Evolutionary conservation across 2,113 vertebrate species (phyloP).

Genomic region (Morone saxatilis): DNA sequence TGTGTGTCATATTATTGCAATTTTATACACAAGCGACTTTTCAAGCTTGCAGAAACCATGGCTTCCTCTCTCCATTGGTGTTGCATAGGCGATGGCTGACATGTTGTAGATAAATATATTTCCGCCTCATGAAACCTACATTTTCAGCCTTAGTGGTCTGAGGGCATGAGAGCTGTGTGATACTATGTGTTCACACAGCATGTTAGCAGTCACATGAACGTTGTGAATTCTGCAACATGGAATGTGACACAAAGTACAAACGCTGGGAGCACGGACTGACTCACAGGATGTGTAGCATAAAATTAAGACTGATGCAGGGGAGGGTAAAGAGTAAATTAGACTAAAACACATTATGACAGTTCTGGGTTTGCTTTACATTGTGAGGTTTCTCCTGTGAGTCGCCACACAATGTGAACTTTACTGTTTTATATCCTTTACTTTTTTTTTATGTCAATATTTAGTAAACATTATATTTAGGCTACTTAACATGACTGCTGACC

Average conservation of each 20-base stretch:
- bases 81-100: not conserved
- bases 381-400: not conserved
- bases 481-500: too few species aligned
- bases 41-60: not conserved
- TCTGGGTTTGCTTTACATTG: slow-evolving; percentile 10
- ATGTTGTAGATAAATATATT: slow-evolving; percentile 12
- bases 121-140: slow-evolving; percentile 26
- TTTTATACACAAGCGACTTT: not conserved
- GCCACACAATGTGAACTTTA: not conserved
- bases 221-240: slow-evolving; percentile 38
- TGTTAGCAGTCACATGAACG: slow-evolving; percentile 42
- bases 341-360: not conserved
- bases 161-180: slow-evolving; percentile 27
- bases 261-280: slow-evolving; percentile 42
- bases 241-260: slow-evolving; percentile 59
- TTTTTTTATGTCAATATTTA: not conserved
- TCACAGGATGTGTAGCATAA: slow-evolving; percentile 31
- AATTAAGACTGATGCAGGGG: not conserved
- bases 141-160: slow-evolving; percentile 44
- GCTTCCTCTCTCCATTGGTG: not conserved
- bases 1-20: not conserved
- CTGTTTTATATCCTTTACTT: not conserved
- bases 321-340: not conserved
- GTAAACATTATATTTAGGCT: not conserved
- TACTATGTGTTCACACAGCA: slow-evolving; percentile 22